Evolutionary conservation across 2,113 vertebrate genomes (phyloP).

Genomic region (Turdus rufiventris): DNA sequence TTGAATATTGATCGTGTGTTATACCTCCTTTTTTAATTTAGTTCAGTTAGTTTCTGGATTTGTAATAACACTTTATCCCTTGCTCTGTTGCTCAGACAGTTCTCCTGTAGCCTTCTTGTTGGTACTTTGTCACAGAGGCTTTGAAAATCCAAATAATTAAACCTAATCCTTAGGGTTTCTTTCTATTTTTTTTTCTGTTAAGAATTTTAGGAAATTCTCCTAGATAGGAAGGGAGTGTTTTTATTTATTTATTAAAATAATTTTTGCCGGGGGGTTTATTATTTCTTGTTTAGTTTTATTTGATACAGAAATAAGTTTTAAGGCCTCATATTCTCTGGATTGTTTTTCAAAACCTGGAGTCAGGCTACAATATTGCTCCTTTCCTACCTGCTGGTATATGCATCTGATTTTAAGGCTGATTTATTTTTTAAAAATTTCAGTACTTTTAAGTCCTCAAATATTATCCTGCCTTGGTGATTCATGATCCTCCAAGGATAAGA

Average conservation of each 20-base stretch:
- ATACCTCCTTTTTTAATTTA: background rate
- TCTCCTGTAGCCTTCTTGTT: background rate
- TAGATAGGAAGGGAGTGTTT: background rate
- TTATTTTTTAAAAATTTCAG: slow-evolving; percentile 34
- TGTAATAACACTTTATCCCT: background rate
- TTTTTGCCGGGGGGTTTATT: background rate
- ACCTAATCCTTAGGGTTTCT: background rate
- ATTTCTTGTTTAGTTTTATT: background rate
- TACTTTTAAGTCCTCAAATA: slow-evolving; percentile 12
- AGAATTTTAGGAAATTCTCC: background rate
- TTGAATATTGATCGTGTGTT: background rate
- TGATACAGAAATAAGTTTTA: slow-evolving; percentile 10
- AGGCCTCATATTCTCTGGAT: background rate
- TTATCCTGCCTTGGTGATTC: slow-evolving; percentile 7
- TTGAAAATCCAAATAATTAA: slow-evolving; percentile 33
- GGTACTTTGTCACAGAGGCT: background rate
- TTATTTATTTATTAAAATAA: background rate
- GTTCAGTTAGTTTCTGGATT: background rate
- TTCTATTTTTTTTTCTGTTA: background rate
- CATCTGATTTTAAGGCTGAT: slow-evolving; percentile 1
- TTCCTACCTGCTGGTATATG: background rate
- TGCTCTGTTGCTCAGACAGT: background rate
- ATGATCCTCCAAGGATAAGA: background rate
- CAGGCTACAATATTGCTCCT: background rate
- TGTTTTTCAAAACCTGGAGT: background rate